Percentiles rank a stretch among this genome's conserved stretches.
Conservation (phyloP, 1,140 invertebrate genomes). For the Zaprionus davidi region DNA sequence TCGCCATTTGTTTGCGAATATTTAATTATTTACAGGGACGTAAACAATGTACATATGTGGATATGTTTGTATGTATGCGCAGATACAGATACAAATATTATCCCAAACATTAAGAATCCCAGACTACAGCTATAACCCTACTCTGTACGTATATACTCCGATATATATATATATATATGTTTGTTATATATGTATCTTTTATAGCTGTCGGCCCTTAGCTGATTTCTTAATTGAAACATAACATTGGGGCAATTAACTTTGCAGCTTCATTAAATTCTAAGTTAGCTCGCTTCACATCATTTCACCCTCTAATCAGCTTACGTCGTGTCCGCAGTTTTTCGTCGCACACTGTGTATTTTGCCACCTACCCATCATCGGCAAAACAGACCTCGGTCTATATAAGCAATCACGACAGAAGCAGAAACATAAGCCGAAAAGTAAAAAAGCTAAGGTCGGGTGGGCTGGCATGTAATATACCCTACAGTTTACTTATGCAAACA, state of each 20-base stretch:
- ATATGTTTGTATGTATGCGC: background rate
- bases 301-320: slow-evolving; percentile 66
- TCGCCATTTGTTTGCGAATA: slow-evolving; percentile 45
- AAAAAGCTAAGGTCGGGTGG: background rate
- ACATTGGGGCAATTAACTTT: slow-evolving; percentile 50
- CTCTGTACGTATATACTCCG: background rate
- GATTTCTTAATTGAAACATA: slow-evolving; percentile 71
- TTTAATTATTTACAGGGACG: slow-evolving; percentile 54
- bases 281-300: slow-evolving; percentile 25
- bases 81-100: background rate
- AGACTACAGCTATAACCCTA: background rate
- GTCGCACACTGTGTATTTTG: slow-evolving; percentile 2
- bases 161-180: background rate
- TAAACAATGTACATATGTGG: slow-evolving; percentile 15
- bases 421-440: background rate
- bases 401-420: background rate
- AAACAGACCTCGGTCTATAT: background rate
- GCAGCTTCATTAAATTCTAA: slow-evolving; percentile 33
- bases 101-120: background rate
- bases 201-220: background rate
- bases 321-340: slow-evolving; percentile 41
- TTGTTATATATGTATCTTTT: background rate
- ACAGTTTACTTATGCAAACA: background rate
- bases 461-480: background rate
- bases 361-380: background rate